Evolutionary conservation across 2,888 invertebrate genomes (phyloP).

Genomic region (Agriotes lineatus): DNA sequence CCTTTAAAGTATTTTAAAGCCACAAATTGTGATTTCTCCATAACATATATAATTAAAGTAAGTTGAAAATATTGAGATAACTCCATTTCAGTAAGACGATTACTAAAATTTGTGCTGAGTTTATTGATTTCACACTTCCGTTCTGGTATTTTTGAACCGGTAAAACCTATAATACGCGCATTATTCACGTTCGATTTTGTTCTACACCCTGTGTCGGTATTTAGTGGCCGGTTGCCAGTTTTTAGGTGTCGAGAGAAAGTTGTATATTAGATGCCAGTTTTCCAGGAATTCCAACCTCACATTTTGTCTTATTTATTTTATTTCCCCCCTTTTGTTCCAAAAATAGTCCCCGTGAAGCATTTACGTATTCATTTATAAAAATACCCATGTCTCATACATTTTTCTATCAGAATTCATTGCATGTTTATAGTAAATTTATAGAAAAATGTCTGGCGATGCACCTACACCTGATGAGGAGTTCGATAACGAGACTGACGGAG

Average conservation of each 20-base stretch:
- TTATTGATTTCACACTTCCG: not conserved
- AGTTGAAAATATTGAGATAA: not conserved
- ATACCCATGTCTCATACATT: no score
- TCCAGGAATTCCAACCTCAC: not conserved
- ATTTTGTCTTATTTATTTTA: not conserved
- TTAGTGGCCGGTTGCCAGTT: no score
- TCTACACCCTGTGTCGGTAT: no score
- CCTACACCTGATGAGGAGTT: constrained; percentile 75
- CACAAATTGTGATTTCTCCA: not conserved
- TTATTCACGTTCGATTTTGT: not conserved
- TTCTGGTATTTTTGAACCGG: not conserved
- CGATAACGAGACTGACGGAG: constrained; percentile 78
- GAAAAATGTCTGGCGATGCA: constrained; percentile 71
- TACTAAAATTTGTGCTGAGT: not conserved
- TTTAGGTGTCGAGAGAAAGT: not conserved
- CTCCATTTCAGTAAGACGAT: not conserved
- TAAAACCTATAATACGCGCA: not conserved
- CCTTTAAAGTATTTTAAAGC: not conserved
- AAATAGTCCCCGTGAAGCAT: not conserved
- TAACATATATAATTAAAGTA: not conserved
- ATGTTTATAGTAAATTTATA: not conserved
- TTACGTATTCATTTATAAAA: not conserved
- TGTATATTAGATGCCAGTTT: not conserved
- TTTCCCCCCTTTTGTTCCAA: not conserved
- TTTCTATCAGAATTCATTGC: no score